phyloP scores from a whole-genome alignment of 30 jellyfish, hydroid and myxozoan species.

The Aurelia coerulea region DNA sequence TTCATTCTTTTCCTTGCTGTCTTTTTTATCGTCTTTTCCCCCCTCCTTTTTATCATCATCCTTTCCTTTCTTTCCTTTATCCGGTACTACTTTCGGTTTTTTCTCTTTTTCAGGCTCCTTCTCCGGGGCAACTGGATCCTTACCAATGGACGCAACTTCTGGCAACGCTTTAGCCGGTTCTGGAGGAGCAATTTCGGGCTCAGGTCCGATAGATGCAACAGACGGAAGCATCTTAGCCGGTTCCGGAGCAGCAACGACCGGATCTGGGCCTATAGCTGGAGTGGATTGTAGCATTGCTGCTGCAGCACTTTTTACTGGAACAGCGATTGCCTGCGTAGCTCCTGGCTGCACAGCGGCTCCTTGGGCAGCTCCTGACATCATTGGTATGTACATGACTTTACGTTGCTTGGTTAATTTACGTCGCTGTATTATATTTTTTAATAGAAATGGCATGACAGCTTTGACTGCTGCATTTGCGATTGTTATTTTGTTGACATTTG shows the following conservation, averaged over 20 bases:
- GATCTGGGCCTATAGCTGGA: conserved; percentile 60
- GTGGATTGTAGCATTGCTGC: conserved; percentile 56
- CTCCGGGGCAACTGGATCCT: conserved; percentile 54
- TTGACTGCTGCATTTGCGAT: conserved; percentile 82
- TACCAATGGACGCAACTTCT: conserved; percentile 66
- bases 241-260: conserved; percentile 21
- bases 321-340: conserved; percentile 44
- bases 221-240: conserved; percentile 41
- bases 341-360: conserved; percentile 13
- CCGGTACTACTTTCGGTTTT: conserved; percentile 1
- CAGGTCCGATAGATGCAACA: conserved; percentile 64
- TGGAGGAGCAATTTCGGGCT: conserved; percentile 37
- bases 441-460: conserved; percentile 65
- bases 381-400: conserved; percentile 30
- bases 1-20: conserved; percentile 22
- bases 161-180: conserved; percentile 27
- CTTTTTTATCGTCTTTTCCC: neutral
- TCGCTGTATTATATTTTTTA: conserved; percentile 40
- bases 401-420: neutral
- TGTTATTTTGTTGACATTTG: conserved; percentile 21
- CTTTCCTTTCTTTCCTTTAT: conserved; percentile 20
- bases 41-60: conserved; percentile 32
- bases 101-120: conserved; percentile 10
- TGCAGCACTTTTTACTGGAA: conserved; percentile 51
- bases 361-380: neutral